Evolutionary conservation across 2,113 vertebrate species (phyloP).

Genomic region (Phalacrocorax aristotelis): DNA sequence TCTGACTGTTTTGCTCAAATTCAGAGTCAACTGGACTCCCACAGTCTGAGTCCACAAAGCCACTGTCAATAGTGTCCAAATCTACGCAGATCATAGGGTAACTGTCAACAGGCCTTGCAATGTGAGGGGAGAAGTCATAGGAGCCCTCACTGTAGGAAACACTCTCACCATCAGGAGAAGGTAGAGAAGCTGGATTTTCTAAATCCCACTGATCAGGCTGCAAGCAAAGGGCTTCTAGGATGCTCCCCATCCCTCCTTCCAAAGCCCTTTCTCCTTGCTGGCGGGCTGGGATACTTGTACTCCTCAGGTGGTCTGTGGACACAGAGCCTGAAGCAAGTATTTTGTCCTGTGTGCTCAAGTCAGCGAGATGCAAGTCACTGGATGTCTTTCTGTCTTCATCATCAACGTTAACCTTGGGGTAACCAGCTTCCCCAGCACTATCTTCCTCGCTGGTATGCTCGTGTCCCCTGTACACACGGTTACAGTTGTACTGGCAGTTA

Average conservation of each 20-base stretch:
- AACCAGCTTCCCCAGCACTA: conserved; percentile 27
- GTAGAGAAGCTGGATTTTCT: conserved; percentile 20
- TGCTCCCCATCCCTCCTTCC: conserved; percentile 1
- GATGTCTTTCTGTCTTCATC: neutral
- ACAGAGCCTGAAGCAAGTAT: conserved; percentile 55
- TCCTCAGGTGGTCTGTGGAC: neutral
- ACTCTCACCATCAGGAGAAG: conserved; percentile 72
- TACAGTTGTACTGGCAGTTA: conserved; percentile 42
- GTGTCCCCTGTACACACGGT: neutral
- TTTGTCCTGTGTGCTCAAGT: neutral
- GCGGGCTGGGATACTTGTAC: neutral
- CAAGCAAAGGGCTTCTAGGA: conserved; percentile 56
- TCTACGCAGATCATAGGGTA: conserved; percentile 83
- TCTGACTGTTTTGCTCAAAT: conserved; percentile 62
- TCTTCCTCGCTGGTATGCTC: neutral
- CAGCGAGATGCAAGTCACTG: neutral
- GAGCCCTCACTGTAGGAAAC: conserved; percentile 69
- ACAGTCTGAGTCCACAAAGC: conserved; percentile 87
- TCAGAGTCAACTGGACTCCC: conserved; percentile 83
- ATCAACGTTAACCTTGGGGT: conserved; percentile 67
- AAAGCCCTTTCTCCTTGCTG: neutral
- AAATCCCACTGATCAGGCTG: conserved; percentile 60
- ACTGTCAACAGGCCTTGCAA: conserved; percentile 64
- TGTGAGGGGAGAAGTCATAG: conserved; percentile 70
- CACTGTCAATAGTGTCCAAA: conserved; percentile 93